These are phyloP conservation scores for Allacma fusca DNA, from an alignment of 2,888 invertebrate genomes.

Conservation along the genomic window DNA sequence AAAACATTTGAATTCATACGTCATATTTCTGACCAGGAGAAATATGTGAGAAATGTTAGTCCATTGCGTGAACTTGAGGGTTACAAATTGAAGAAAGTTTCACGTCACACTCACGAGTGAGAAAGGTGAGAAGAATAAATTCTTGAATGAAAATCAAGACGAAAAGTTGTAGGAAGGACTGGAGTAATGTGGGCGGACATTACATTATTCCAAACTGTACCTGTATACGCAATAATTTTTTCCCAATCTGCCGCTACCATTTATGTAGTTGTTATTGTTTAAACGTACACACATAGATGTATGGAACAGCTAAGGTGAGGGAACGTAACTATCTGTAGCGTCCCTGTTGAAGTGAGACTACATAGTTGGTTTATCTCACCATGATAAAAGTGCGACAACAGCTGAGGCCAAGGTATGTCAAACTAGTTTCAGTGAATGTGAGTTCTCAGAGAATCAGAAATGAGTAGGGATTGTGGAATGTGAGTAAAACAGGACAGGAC, in stretches of 20 bases:
- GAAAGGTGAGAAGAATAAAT: background rate
- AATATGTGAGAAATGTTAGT: background rate
- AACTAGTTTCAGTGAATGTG: background rate
- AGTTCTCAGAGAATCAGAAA: background rate
- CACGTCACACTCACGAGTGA: background rate
- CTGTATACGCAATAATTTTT: background rate
- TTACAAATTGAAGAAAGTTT: background rate
- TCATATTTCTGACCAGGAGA: background rate
- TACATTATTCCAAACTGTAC: constrained; percentile 3
- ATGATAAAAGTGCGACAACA: background rate
- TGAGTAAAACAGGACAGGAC: constrained; percentile 4
- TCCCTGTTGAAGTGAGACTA: background rate
- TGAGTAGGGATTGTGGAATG: constrained; percentile 6
- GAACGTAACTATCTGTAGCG: no score
- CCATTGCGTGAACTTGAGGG: background rate
- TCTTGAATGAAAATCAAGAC: constrained; percentile 16
- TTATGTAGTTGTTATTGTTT: no score
- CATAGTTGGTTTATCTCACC: no score
- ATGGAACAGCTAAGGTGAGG: background rate
- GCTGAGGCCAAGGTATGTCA: constrained; percentile 22
- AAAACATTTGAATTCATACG: background rate
- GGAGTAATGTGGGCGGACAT: constrained; percentile 12
- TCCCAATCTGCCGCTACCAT: background rate
- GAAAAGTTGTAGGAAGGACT: background rate
- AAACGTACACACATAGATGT: no score